Conservation (phyloP, 2,888 invertebrate genomes). For the Drosophila neonasuta region DNA sequence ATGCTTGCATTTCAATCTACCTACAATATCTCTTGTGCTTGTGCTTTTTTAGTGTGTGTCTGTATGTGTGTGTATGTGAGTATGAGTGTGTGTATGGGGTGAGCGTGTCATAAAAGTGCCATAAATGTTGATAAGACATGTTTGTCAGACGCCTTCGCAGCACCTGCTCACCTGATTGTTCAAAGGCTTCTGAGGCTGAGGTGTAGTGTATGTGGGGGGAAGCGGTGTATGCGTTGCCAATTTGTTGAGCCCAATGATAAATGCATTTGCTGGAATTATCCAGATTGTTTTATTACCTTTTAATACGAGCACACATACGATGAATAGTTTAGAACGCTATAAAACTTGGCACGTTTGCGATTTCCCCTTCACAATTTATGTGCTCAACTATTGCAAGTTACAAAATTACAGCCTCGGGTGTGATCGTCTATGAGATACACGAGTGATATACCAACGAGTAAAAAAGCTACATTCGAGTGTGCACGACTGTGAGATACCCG, state of each 20-base stretch:
- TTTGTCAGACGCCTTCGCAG: slow-evolving; percentile 46
- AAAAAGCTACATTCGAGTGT: too few species aligned
- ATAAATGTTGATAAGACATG: slow-evolving; percentile 75
- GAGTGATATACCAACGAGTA: too few species aligned
- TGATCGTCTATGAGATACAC: too few species aligned
- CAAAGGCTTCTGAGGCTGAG: slow-evolving; percentile 15
- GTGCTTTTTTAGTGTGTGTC: slow-evolving; percentile 4
- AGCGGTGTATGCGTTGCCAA: slow-evolving; percentile 39
- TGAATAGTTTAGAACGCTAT: slow-evolving; percentile 20
- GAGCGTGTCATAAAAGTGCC: slow-evolving; percentile 57
- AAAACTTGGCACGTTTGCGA: slow-evolving; percentile 22
- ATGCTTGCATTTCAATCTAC: slow-evolving; percentile 23
- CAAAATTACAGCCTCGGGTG: too few species aligned
- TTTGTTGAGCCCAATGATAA: slow-evolving; percentile 51
- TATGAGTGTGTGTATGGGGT: slow-evolving; percentile 1
- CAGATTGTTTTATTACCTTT: slow-evolving; percentile 54
- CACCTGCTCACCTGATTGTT: slow-evolving; percentile 48
- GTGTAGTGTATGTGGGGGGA: neutral
- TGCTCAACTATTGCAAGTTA: slow-evolving; percentile 2
- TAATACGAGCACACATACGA: slow-evolving; percentile 3
- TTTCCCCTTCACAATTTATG: slow-evolving; percentile 42
- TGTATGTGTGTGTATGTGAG: slow-evolving; percentile 22
- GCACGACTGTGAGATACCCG: too few species aligned
- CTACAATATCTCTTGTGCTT: neutral
- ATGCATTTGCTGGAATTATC: slow-evolving; percentile 48